These are phyloP conservation scores for Hypothenemus hampei DNA, from an alignment of 1,140 invertebrate species.

Conservation along the genomic window DNA sequence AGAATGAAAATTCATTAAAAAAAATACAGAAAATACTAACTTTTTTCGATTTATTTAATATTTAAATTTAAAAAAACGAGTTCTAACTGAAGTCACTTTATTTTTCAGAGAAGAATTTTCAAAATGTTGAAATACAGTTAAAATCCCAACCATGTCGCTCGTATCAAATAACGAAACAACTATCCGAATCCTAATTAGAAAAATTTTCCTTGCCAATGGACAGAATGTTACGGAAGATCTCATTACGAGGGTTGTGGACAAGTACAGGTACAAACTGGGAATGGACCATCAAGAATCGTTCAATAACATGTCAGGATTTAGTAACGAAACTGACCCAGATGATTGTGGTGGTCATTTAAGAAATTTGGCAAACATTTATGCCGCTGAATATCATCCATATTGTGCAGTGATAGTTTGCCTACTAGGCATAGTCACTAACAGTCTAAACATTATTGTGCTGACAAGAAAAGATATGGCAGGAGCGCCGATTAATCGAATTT, in stretches of 20 bases:
- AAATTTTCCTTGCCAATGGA: not conserved
- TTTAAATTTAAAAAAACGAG: too few species aligned
- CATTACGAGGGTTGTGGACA: not conserved
- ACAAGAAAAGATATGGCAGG: conserved; percentile 76
- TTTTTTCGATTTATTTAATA: too few species aligned
- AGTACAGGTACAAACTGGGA: not conserved
- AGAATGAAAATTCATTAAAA: too few species aligned
- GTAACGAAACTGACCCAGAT: not conserved
- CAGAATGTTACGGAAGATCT: not conserved
- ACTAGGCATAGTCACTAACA: conserved; percentile 85
- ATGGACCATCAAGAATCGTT: not conserved
- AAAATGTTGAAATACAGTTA: too few species aligned
- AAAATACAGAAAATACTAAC: too few species aligned
- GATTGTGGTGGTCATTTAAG: conserved; percentile 15
- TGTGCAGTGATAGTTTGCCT: conserved; percentile 70
- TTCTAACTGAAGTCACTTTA: too few species aligned
- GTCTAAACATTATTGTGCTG: conserved; percentile 83
- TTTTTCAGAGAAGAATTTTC: too few species aligned
- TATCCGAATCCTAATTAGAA: not conserved
- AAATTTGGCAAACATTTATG: conserved; percentile 24
- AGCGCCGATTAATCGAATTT: conserved; percentile 77
- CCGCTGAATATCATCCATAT: conserved; percentile 55
- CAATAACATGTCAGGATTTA: too few species aligned
- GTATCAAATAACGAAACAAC: not conserved
- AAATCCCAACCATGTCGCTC: too few species aligned